Conservation (phyloP, 2,888 invertebrate species). For the Eucera pruinosa region DNA sequence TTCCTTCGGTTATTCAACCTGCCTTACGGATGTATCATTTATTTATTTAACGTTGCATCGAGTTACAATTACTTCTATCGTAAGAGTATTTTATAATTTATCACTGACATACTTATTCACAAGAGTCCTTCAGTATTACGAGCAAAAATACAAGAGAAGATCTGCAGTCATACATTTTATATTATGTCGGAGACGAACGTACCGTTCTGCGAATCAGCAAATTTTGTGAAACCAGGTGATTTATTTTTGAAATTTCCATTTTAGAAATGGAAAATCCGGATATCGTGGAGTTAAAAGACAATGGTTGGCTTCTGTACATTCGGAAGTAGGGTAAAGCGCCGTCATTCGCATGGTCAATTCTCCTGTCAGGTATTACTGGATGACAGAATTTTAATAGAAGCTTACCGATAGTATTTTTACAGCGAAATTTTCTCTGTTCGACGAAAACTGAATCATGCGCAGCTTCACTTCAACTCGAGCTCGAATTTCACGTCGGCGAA, state of each 20-base stretch:
- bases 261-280: background rate
- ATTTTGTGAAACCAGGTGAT: constrained; percentile 2
- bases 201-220: background rate
- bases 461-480: no score
- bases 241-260: constrained; percentile 3
- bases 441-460: no score
- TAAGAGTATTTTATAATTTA: background rate
- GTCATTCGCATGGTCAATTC: constrained; percentile 27
- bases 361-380: constrained; percentile 9
- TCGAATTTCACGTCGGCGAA: no score
- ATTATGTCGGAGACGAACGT: no score
- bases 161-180: background rate
- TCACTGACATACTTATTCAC: background rate
- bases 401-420: constrained; percentile 6
- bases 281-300: background rate
- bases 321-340: background rate
- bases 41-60: no score
- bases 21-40: no score
- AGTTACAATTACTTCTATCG: background rate
- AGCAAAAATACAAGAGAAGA: background rate
- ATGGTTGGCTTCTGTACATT: background rate
- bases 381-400: constrained; percentile 29
- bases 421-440: background rate
- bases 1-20: no score
- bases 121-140: background rate